Evolutionary conservation across 2,888 invertebrate genomes (phyloP).

Genomic region (Andrena bucephala): DNA sequence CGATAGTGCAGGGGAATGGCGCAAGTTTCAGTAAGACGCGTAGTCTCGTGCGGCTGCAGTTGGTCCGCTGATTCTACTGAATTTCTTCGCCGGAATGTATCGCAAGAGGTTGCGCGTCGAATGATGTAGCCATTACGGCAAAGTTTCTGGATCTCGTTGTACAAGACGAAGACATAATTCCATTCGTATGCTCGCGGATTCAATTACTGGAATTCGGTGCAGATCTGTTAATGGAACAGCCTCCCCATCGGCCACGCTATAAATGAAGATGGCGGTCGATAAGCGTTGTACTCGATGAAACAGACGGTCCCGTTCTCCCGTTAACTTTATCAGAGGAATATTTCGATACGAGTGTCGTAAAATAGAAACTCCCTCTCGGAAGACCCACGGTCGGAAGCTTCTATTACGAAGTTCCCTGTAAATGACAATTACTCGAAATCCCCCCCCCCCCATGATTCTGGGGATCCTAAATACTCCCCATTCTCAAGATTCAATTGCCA

Average conservation of each 20-base stretch:
- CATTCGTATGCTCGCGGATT: background rate
- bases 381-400: conserved; percentile 10
- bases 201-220: conserved; percentile 9
- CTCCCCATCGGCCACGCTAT: background rate
- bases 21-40: background rate
- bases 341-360: conserved; percentile 26
- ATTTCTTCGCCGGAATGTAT: conserved; percentile 18
- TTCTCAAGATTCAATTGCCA: conserved; percentile 42
- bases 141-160: conserved; percentile 1
- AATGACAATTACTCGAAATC: conserved; percentile 33
- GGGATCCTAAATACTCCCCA: conserved; percentile 33
- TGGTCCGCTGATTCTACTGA: background rate
- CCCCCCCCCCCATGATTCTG: background rate
- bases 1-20: conserved; percentile 4
- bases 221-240: background rate
- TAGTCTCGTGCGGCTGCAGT: background rate
- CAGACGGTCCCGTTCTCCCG: conserved; percentile 7
- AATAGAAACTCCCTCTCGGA: conserved; percentile 6
- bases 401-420: conserved; percentile 25
- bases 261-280: conserved; percentile 8
- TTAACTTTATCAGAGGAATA: conserved; percentile 28
- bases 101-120: background rate
- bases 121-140: conserved; percentile 4
- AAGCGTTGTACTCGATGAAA: background rate
- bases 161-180: background rate